Base-by-base conservation (phyloP, 1,140 invertebrate genomes). In the Zaprionus camerounensis region DNA sequence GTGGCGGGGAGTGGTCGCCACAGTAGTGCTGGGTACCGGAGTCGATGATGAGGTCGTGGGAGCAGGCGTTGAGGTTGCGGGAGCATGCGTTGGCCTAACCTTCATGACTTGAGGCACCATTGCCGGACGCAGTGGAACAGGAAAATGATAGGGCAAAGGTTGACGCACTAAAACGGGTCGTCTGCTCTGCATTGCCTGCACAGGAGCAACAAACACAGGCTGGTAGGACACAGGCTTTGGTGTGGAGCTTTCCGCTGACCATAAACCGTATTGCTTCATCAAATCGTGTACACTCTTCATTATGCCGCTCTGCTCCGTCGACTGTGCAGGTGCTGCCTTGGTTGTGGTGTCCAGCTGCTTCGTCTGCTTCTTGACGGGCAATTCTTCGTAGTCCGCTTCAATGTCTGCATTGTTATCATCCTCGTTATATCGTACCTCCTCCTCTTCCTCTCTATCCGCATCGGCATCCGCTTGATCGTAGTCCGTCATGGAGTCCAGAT, bases 61-160 rank as follows among this genome's bases (percentile, higher is more conserved):
- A 24, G 57, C 15, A 17, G 56, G 22, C 3, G 73, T 68, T 7
- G 38, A n/a, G 6, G 69, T 72, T 24, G 36, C 85, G 31, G 69
- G n/a, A 13, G 64, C 13, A 24, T 49, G 20, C 1, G 55, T 61
- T 4, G 71, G 17, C 13, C 38, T 34, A 6, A 49, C n/a, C 56
- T 34, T 58, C 3, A 17, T n/a, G 3, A 58, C 7, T 28, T 15
- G 17, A 5, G 78, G 15, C 2, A 62, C 1, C 5, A 67, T 15
- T 9, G 65, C 62, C 0, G 81, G 78, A 2, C 82, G 57, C 28
- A 92, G 20, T 3, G 91, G 91, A 57, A 92, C 71, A 13, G 91
- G 87, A 64, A 87, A 91, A 38, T 92, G 85, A 77, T 83, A 92
- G 0, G 91, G 91, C 17, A 91, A 49, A 5, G 87, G 81, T 20